A percentile compares a stretch with the other conserved stretches of the same genome.
phyloP scores from a whole-genome alignment of 2,888 invertebrate species.

The Hedya salicella region DNA sequence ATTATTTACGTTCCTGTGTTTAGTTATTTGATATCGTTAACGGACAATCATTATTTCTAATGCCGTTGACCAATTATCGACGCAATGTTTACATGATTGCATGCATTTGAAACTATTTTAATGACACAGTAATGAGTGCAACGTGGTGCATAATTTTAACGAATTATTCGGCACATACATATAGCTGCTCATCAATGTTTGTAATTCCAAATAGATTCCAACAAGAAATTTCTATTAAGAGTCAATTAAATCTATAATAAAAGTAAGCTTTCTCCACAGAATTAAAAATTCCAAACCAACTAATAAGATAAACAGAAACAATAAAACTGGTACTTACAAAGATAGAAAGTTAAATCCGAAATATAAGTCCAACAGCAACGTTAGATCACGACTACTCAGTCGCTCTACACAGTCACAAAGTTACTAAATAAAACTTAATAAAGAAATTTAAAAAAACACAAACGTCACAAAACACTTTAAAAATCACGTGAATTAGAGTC shows the following conservation, averaged over 20 bases:
- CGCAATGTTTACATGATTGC: constrained; percentile 29
- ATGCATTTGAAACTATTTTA: constrained; percentile 45
- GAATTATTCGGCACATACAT: constrained; percentile 12
- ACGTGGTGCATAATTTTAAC: constrained; percentile 5
- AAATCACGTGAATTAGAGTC: constrained; percentile 55
- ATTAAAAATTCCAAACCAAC: constrained; percentile 23
- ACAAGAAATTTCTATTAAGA: background rate
- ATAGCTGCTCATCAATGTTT: constrained; percentile 1
- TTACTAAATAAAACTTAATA: constrained; percentile 56
- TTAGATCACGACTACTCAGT: constrained; percentile 70
- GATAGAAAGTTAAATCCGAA: constrained; percentile 84
- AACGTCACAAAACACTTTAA: constrained; percentile 59
- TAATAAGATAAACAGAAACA: constrained; percentile 66
- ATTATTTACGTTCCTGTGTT: constrained; percentile 32
- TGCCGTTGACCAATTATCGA: constrained; percentile 11
- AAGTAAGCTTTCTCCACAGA: constrained; percentile 61
- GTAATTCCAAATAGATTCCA: constrained; percentile 14
- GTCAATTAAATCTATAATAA: background rate
- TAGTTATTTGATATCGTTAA: constrained; percentile 39
- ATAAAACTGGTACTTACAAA: constrained; percentile 80
- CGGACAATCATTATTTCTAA: constrained; percentile 35
- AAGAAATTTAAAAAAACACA: constrained; percentile 60
- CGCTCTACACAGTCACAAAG: constrained; percentile 68
- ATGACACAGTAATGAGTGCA: constrained; percentile 53
- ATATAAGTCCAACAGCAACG: constrained; percentile 66